These are phyloP conservation scores for Helicoverpa assulta DNA, from an alignment of 2,888 invertebrate genomes.

Conservation along the genomic window DNA sequence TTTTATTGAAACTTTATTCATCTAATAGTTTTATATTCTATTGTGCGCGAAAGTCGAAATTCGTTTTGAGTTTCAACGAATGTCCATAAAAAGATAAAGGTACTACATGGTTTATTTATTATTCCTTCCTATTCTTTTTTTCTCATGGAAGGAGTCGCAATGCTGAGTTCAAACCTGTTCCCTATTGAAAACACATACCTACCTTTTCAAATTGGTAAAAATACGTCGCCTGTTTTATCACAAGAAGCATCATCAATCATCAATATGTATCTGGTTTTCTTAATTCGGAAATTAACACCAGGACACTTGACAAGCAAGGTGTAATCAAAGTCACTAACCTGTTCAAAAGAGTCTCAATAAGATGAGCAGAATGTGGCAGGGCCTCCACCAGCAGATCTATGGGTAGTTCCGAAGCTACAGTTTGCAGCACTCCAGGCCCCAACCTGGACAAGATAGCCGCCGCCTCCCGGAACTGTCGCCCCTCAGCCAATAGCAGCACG, in stretches of 20 bases:
- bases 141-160: too few relatives aligned
- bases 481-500: constrained; percentile 95
- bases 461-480: constrained; percentile 97
- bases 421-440: constrained; percentile 94
- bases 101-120: too few relatives aligned
- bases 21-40: not conserved
- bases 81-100: too few relatives aligned
- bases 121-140: too few relatives aligned
- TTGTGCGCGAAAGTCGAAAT: not conserved
- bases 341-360: constrained; percentile 95
- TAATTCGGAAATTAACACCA: not conserved
- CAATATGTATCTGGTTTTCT: not conserved
- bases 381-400: constrained; percentile 97
- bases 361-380: constrained; percentile 95
- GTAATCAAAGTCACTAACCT: constrained; percentile 84
- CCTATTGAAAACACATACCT: too few relatives aligned
- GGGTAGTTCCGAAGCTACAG: constrained; percentile 94
- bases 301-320: too few relatives aligned
- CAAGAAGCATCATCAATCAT: too few relatives aligned
- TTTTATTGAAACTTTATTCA: not conserved
- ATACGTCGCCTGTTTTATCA: too few relatives aligned
- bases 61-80: not conserved
- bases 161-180: too few relatives aligned
- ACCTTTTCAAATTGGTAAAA: too few relatives aligned
- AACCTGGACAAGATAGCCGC: constrained; percentile 95